Evolutionary conservation across 2,888 invertebrate genomes (phyloP), one percentile per base, ranked within the genome.

Genomic region (Sicus ferrugineus): DNA sequence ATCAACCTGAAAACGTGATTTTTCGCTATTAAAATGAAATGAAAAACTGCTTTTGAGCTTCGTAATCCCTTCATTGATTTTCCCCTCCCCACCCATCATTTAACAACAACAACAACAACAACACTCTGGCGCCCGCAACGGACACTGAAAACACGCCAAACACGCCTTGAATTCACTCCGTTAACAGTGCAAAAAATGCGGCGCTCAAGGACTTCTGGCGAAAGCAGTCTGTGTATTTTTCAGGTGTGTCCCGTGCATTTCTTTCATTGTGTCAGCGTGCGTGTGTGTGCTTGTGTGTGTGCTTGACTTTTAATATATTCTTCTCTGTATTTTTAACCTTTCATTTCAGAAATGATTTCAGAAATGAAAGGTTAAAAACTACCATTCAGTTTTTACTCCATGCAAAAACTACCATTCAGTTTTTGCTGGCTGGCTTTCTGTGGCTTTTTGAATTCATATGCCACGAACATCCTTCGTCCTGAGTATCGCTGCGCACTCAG

Each of bases 141-240:
- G 77, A 79, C 75, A 77, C 75, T 78, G 76, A 78, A 78, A 78
- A 76, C 76, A 78, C 79, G 77, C 77, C 76, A 76, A 78, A 74
- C 73, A 74, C 73, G 69, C 72, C 73, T 38, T 38, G 23, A 59
- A 59, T 19, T 38, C 42, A 19, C 38, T 26, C 3, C 30, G 28
- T 54, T 54, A 6, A 16, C 26, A 30, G 26, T n/a, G 21, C 28
- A 28, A 56, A 56, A 26, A 30, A n/a, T 7, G 30, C 21, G 21
- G 1, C n/a, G 30, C 2, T 56, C n/a, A 30, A 42, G n/a, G 30
- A 30, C 30, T 30, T 56, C 19, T 3, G 16, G 14, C n/a, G n/a
- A 42, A n/a, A n/a, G n/a, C n/a, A n/a, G n/a, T n/a, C n/a, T n/a
- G n/a, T n/a, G n/a, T n/a, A n/a, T n/a, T n/a, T n/a, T n/a, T n/a